A percentile compares a stretch with the other conserved stretches of the same genome.
These are phyloP conservation scores for Steinernema khuongi DNA, from an alignment of 1,140 invertebrate genomes.

Conservation along the genomic window DNA sequence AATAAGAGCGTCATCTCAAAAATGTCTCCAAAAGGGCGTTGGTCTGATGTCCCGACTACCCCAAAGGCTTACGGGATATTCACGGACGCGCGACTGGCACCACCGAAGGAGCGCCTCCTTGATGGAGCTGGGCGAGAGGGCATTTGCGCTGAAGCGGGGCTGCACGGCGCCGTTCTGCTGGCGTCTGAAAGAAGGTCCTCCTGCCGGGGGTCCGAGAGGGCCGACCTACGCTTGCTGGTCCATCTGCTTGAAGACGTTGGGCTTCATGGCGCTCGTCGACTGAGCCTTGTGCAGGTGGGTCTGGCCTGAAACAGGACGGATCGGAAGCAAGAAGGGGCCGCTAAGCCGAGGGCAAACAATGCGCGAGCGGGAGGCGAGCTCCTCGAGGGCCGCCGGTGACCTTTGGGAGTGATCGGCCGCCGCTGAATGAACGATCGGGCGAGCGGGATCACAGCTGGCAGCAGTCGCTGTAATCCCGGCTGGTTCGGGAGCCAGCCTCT, in stretches of 20 bases:
- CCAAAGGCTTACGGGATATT: constrained; percentile 39
- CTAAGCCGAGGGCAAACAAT: not conserved
- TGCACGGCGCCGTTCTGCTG: not conserved
- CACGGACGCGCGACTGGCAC: constrained; percentile 31
- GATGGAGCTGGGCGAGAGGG: constrained; percentile 35
- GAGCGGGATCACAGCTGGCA: constrained; percentile 24
- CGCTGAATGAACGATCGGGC: constrained; percentile 17
- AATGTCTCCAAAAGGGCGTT: too few species aligned
- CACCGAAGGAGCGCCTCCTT: constrained; percentile 41
- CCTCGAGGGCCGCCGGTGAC: not conserved
- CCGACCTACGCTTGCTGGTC: constrained; percentile 20
- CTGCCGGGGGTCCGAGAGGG: constrained; percentile 14
- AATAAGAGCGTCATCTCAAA: too few species aligned
- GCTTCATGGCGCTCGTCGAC: constrained; percentile 26
- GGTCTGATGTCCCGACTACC: too few species aligned
- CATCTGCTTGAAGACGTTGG: constrained; percentile 43
- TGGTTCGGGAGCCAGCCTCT: not conserved
- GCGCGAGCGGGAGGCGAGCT: not conserved
- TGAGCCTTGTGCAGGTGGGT: constrained; percentile 17
- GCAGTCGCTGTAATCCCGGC: not conserved
- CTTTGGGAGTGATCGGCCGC: constrained; percentile 15
- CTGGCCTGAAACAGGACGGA: constrained; percentile 13
- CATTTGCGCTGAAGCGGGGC: not conserved
- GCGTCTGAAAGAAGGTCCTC: not conserved
- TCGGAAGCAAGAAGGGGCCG: constrained; percentile 2